Conservation (phyloP, 2,888 invertebrate genomes). For the Furcula furcula region DNA sequence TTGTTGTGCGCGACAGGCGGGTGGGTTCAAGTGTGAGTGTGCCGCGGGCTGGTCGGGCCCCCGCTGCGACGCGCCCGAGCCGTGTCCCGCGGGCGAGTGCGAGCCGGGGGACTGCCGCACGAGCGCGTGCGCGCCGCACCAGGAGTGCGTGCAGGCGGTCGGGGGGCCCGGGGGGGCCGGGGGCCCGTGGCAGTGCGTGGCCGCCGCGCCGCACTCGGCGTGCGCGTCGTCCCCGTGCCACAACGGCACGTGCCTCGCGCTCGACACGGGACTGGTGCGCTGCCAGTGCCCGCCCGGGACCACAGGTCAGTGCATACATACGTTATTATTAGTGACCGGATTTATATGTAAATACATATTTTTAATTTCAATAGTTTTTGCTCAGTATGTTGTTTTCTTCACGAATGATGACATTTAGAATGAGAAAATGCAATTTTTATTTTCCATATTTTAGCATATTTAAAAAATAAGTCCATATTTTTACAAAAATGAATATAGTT, state of each 20-base stretch:
- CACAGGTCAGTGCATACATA: conserved; percentile 37
- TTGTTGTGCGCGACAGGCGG: conserved; percentile 37
- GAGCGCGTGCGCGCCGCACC: conserved; percentile 46
- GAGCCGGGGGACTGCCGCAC: conserved; percentile 86
- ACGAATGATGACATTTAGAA: no score
- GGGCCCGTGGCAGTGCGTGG: conserved; percentile 82
- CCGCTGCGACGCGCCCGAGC: conserved; percentile 51
- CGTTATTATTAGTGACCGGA: no score
- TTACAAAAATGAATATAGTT: no score
- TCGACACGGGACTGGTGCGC: conserved; percentile 83
- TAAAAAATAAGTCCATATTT: no score
- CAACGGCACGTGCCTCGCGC: conserved; percentile 88
- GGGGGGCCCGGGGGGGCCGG: no score
- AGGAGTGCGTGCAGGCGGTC: conserved; percentile 78
- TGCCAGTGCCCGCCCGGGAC: conserved; percentile 84
- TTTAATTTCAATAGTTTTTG: no score
- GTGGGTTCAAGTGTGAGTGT: conserved; percentile 86
- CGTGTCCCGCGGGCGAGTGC: conserved; percentile 85
- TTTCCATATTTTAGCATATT: no score
- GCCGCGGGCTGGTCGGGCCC: conserved; percentile 35
- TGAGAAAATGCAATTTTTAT: no score
- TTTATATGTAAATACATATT: no score
- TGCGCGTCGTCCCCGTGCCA: conserved; percentile 87
- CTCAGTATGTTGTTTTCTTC: no score
- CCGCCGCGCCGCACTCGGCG: conserved; percentile 83